Percentiles rank a stretch among this genome's conserved stretches.
Conservation (phyloP, 2,888 invertebrate genomes). For the Lasioglossum figueresi region DNA sequence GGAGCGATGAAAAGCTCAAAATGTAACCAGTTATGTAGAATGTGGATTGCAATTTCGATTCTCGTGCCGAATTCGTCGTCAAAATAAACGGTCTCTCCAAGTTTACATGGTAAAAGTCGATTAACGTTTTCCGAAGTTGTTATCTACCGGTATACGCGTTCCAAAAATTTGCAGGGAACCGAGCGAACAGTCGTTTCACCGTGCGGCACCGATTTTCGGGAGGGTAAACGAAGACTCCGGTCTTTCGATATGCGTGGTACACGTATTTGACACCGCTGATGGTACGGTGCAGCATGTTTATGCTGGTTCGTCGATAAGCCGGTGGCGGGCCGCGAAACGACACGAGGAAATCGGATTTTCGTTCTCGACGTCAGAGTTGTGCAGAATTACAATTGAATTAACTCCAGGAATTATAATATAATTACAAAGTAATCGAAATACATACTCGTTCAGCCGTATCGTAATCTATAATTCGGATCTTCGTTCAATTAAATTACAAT, state of each 20-base stretch:
- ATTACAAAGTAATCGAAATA: no score
- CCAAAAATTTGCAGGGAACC: background rate
- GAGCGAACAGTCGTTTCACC: background rate
- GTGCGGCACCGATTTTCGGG: background rate
- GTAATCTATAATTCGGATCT: no score
- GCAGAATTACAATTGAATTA: no score
- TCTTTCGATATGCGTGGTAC: no score
- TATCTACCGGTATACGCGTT: background rate
- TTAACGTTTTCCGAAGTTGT: background rate
- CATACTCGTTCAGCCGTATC: no score
- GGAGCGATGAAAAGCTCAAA: no score
- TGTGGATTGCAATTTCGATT: background rate
- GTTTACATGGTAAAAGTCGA: background rate
- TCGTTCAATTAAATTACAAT: no score
- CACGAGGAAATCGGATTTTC: conserved; percentile 51
- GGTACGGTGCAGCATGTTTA: background rate
- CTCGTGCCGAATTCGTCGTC: background rate
- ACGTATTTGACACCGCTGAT: background rate
- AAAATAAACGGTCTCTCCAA: background rate
- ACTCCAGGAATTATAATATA: no score
- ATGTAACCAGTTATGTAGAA: no score
- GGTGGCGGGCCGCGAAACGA: conserved; percentile 6
- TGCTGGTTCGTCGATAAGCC: background rate
- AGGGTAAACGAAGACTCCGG: background rate
- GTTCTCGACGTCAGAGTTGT: no score